Evolutionary conservation across 2,113 vertebrate species (phyloP).

Genomic region (Typhlomys cinereus): DNA sequence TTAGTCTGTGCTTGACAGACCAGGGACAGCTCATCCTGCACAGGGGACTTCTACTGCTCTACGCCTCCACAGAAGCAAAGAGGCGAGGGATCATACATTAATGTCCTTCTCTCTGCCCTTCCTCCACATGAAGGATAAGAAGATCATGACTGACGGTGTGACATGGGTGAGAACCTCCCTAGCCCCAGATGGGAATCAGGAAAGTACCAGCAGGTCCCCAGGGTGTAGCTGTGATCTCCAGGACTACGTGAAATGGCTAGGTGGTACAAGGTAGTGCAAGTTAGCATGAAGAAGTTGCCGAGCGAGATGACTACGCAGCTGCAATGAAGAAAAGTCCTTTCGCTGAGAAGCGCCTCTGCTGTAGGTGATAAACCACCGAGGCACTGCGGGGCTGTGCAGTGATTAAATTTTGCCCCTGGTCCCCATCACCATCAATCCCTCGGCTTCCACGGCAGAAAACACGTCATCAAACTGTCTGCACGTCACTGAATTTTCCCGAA

Average conservation of each 20-base stretch:
- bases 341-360: slow-evolving; percentile 44
- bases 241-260: neutral
- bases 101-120: neutral
- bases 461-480: slow-evolving; percentile 63
- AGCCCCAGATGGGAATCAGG: neutral
- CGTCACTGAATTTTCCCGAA: slow-evolving; percentile 73
- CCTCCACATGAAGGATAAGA: neutral
- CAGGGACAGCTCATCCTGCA: neutral
- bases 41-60: neutral
- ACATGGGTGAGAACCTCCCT: neutral
- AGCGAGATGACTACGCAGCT: neutral
- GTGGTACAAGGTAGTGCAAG: neutral
- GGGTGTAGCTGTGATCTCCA: neutral
- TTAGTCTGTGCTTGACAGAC: neutral
- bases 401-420: slow-evolving; percentile 53
- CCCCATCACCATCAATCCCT: slow-evolving; percentile 69
- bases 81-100: neutral
- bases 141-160: neutral
- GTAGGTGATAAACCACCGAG: slow-evolving; percentile 45
- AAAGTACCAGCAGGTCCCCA: neutral
- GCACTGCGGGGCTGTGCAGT: neutral
- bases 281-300: slow-evolving; percentile 14
- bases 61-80: neutral
- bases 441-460: slow-evolving; percentile 53
- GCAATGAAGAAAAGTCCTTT: slow-evolving; percentile 61